Conservation (phyloP, 2,888 invertebrate species). For the Cancer borealis region DNA sequence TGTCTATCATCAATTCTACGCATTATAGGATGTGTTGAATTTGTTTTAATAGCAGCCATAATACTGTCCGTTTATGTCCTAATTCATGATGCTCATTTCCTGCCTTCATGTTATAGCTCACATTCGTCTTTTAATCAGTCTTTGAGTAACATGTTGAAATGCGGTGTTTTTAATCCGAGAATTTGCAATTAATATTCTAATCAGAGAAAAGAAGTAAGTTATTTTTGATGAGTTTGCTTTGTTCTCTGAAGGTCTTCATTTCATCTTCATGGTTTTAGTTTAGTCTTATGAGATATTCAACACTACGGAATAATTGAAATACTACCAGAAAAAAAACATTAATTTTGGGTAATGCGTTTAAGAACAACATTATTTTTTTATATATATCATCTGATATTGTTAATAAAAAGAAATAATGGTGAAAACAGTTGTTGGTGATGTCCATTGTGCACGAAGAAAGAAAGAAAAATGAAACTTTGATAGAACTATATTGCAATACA, state of each 20-base stretch:
- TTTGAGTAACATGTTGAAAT: not conserved
- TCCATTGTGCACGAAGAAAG: no score
- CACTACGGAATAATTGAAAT: no score
- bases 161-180: not conserved
- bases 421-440: no score
- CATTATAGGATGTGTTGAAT: not conserved
- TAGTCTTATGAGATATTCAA: no score
- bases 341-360: no score
- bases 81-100: slow-evolving; percentile 5
- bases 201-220: not conserved
- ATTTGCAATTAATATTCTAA: not conserved
- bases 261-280: not conserved
- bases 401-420: no score
- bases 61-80: not conserved
- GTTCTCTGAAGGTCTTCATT: not conserved
- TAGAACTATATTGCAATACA: no score
- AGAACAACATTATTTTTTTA: no score
- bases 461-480: no score
- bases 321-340: no score
- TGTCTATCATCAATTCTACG: not conserved
- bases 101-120: not conserved
- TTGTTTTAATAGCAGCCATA: not conserved
- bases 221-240: not conserved
- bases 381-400: no score
- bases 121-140: not conserved